Conservation (phyloP, 2,113 vertebrate species). For the Phylloscopus whistleri region DNA sequence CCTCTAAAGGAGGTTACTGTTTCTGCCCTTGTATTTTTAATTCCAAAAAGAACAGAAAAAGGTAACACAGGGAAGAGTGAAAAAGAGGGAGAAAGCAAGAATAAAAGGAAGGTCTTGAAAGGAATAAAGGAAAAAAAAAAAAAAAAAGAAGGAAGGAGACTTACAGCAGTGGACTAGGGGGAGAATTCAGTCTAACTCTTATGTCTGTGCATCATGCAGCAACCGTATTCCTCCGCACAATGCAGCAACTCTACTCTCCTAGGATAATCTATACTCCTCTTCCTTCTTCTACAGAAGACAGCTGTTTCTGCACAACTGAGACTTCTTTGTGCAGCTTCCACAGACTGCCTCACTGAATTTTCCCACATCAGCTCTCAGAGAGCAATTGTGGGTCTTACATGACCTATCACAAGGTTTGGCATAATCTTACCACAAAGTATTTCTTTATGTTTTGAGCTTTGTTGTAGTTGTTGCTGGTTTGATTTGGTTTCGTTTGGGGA, state of each 20-base stretch:
- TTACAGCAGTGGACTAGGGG: neutral
- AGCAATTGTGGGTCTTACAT: neutral
- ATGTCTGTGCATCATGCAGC: neutral
- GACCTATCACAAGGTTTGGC: neutral
- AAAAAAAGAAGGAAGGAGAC: neutral
- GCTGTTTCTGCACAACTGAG: neutral
- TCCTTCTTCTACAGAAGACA: neutral
- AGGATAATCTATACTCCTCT: neutral
- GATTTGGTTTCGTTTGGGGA: neutral
- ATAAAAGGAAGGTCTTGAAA: neutral
- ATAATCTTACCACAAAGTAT: neutral
- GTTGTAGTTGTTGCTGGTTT: neutral
- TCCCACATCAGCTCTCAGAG: neutral
- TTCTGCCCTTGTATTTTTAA: neutral
- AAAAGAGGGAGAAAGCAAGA: neutral
- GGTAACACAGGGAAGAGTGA: neutral
- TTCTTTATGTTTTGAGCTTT: neutral
- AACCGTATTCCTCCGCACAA: neutral
- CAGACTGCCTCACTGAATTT: neutral
- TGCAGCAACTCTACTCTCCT: neutral
- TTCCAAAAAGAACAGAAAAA: neutral
- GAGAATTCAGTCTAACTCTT: neutral
- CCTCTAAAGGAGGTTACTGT: neutral
- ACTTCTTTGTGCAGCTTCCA: neutral
- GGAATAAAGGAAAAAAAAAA: neutral